phyloP scores from a whole-genome alignment of 2,797 vertebrate genomes.

The Peromyscus eremicus region DNA sequence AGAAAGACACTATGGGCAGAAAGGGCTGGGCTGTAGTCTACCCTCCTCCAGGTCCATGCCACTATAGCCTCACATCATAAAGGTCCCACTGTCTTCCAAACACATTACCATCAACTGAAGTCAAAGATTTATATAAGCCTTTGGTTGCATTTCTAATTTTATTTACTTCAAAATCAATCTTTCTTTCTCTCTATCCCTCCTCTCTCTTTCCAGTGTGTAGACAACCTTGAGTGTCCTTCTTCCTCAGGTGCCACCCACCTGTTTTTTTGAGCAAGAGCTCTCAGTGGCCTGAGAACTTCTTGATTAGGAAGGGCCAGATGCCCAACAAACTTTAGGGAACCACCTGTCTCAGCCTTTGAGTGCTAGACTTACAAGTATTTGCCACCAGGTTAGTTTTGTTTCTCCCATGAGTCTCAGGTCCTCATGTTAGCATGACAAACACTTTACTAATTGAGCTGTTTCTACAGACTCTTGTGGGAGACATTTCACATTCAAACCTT shows the following conservation, averaged over 20 bases:
- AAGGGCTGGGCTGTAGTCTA: background rate
- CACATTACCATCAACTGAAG: background rate
- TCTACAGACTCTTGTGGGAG: background rate
- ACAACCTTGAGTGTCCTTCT: background rate
- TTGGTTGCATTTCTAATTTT: background rate
- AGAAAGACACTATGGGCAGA: background rate
- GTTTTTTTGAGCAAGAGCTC: no score
- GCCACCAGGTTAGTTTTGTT: background rate
- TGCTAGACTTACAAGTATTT: background rate
- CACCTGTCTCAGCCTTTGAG: background rate
- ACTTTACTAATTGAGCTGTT: background rate
- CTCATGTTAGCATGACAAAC: background rate
- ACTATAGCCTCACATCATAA: background rate
- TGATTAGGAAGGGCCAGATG: background rate
- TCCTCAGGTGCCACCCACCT: background rate
- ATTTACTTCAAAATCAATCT: background rate
- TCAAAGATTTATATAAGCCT: background rate
- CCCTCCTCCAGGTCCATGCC: background rate
- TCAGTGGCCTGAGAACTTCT: background rate
- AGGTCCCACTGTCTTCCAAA: background rate
- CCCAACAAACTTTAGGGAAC: background rate
- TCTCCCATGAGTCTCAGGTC: background rate
- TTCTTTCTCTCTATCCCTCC: no score
- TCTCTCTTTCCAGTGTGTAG: no score
- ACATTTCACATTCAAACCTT: background rate